Conservation (phyloP, 2,113 vertebrate species). For the Ammodytes marinus region DNA sequence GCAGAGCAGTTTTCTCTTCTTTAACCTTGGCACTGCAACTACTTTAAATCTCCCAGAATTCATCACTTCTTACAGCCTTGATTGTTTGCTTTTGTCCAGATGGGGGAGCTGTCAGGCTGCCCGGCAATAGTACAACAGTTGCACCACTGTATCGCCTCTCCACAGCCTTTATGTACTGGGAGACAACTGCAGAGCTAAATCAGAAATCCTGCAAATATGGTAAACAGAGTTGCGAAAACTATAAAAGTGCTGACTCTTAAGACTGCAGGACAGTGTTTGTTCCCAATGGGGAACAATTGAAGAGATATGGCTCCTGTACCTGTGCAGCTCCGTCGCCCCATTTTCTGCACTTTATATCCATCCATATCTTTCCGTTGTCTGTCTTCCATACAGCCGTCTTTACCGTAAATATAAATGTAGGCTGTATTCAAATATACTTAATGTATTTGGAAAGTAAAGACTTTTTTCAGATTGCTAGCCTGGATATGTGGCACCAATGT, state of each 20-base stretch:
- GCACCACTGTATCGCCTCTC: conserved; percentile 18
- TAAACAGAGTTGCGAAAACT: conserved; percentile 62
- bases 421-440: background rate
- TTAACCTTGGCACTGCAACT: conserved; percentile 40
- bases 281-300: conserved; percentile 40
- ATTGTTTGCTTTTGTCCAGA: conserved; percentile 54
- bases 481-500: conserved; percentile 15
- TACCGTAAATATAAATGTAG: background rate
- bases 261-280: conserved; percentile 46
- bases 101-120: conserved; percentile 76
- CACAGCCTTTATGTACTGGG: conserved; percentile 43
- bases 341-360: conserved; percentile 23
- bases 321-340: conserved; percentile 18
- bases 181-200: conserved; percentile 62
- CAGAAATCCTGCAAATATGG: conserved; percentile 63
- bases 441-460: background rate
- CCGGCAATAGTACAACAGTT: background rate
- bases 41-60: conserved; percentile 25
- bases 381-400: conserved; percentile 21
- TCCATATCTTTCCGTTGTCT: conserved; percentile 16
- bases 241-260: conserved; percentile 66
- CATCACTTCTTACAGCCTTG: background rate
- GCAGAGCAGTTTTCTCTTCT: conserved; percentile 27
- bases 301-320: conserved; percentile 25
- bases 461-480: background rate